Conservation (phyloP, 2,888 invertebrate species). For the Leptinotarsa peninsularis region DNA sequence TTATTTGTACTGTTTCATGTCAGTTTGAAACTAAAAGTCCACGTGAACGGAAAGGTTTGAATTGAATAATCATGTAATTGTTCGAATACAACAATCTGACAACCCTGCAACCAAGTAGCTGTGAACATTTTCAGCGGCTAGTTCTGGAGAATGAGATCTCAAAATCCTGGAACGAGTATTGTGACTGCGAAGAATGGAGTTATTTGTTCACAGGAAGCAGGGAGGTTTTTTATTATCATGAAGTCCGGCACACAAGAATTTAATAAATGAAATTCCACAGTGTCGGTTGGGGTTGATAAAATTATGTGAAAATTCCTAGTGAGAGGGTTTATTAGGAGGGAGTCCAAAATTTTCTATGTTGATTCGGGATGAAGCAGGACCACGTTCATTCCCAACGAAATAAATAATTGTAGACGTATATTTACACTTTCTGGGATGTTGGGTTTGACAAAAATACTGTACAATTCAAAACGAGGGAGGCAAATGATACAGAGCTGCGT, state of each 20-base stretch:
- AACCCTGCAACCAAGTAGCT: neutral
- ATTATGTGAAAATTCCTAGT: neutral
- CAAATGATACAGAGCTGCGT: too few species aligned
- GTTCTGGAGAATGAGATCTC: conserved; percentile 1
- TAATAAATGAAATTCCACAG: neutral
- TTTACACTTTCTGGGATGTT: too few species aligned
- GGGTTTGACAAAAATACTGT: too few species aligned
- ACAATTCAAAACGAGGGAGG: too few species aligned
- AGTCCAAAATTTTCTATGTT: neutral
- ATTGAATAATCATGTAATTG: too few species aligned
- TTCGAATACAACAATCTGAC: neutral
- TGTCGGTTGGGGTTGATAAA: neutral
- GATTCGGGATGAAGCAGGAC: neutral
- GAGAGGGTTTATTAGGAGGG: neutral
- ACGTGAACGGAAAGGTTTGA: too few species aligned
- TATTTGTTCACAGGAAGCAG: neutral
- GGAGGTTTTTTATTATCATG: neutral
- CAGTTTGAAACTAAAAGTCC: too few species aligned
- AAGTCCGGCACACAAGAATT: conserved; percentile 1
- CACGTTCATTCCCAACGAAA: neutral
- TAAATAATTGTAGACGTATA: too few species aligned
- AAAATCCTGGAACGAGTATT: neutral
- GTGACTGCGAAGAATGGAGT: conserved; percentile 5
- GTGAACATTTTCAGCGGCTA: neutral
- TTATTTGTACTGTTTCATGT: too few species aligned